Evolutionary conservation across 2,888 invertebrate species (phyloP).

Genomic region (Poecilobothrus nobilitatus): DNA sequence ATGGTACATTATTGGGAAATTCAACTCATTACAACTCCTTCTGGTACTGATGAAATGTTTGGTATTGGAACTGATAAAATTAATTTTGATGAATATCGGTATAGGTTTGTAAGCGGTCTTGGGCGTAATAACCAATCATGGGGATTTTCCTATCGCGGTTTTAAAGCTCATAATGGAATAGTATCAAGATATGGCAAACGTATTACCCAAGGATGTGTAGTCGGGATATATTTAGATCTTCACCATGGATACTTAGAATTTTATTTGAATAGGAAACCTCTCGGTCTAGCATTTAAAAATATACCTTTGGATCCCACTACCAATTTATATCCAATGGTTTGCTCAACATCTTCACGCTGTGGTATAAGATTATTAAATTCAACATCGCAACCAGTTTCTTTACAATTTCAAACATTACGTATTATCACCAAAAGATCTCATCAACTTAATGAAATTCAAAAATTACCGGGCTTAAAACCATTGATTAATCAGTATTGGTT

Average conservation of each 20-base stretch:
- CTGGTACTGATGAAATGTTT: slow-evolving; percentile 92
- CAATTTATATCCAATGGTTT: slow-evolving; percentile 68
- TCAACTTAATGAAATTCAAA: slow-evolving; percentile 33
- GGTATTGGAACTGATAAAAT: slow-evolving; percentile 76
- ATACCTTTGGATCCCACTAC: slow-evolving; percentile 34
- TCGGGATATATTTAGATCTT: slow-evolving; percentile 76
- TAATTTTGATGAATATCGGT: slow-evolving; percentile 52
- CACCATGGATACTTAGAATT: slow-evolving; percentile 76
- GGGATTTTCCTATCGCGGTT: slow-evolving; percentile 74
- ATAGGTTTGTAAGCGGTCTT: slow-evolving; percentile 69
- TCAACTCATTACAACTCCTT: slow-evolving; percentile 69
- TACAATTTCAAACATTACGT: slow-evolving; percentile 58
- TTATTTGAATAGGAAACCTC: slow-evolving; percentile 59
- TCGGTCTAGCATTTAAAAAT: slow-evolving; percentile 39
- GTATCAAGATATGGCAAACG: slow-evolving; percentile 51
- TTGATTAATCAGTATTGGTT: slow-evolving; percentile 40
- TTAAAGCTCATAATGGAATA: slow-evolving; percentile 58
- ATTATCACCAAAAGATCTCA: slow-evolving; percentile 36
- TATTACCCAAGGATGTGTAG: slow-evolving; percentile 66
- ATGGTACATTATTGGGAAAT: slow-evolving; percentile 85
- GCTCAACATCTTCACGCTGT: slow-evolving; percentile 79
- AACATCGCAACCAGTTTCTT: slow-evolving; percentile 60
- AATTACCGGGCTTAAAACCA: slow-evolving; percentile 38
- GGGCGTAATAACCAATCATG: slow-evolving; percentile 74
- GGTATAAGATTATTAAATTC: slow-evolving; percentile 68